A percentile compares a stretch with the other conserved stretches of the same genome.
Evolutionary conservation across 2,888 invertebrate genomes (phyloP).

Genomic region (Drosophila anceps): DNA sequence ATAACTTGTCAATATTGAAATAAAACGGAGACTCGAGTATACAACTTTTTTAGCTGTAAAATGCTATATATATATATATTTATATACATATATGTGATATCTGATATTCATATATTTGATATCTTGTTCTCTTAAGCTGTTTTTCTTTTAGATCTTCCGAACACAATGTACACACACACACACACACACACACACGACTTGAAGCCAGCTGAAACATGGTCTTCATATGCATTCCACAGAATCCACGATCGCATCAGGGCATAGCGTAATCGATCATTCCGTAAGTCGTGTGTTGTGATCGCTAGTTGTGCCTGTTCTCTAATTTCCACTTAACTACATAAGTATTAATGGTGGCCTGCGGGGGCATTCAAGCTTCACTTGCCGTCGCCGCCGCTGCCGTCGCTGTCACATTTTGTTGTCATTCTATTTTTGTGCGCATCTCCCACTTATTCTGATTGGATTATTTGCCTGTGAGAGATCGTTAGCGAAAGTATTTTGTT

Average conservation of each 20-base stretch:
- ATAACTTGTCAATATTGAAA: not conserved
- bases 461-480: conserved; percentile 55
- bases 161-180: not conserved
- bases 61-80: not conserved
- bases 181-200: not conserved
- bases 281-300: conserved; percentile 12
- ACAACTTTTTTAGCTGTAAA: too few relatives aligned
- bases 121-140: not conserved
- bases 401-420: conserved; percentile 48
- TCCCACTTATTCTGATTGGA: conserved; percentile 58
- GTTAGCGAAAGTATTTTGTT: conserved; percentile 51
- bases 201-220: conserved; percentile 1
- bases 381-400: conserved; percentile 22
- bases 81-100: not conserved
- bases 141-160: not conserved
- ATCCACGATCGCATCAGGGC: conserved; percentile 2
- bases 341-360: conserved; percentile 41
- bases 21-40: not conserved
- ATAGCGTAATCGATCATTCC: conserved; percentile 32
- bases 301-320: conserved; percentile 24
- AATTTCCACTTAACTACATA: conserved; percentile 22
- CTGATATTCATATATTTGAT: not conserved
- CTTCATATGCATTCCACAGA: conserved; percentile 1
- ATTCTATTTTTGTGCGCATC: conserved; percentile 53
- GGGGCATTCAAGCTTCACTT: conserved; percentile 53